phyloP scores from a whole-genome alignment of 2,113 vertebrate genomes.

The Leptodactylus fuscus region DNA sequence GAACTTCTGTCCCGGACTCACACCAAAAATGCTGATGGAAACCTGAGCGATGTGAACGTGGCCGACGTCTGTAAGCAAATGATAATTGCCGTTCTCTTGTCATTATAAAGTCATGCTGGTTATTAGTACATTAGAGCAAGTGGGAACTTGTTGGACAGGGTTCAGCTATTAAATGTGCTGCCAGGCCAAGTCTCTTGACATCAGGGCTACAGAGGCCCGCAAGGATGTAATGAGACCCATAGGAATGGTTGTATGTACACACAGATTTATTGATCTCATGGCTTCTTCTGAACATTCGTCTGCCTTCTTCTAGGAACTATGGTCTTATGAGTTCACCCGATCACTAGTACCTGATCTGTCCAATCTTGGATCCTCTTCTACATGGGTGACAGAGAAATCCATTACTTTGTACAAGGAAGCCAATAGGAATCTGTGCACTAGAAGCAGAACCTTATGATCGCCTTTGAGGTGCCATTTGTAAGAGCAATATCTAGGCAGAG shows the following conservation, averaged over 20 bases:
- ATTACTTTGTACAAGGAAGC: too few species aligned
- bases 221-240: constrained; percentile 5
- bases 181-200: too few species aligned
- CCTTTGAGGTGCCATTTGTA: too few species aligned
- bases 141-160: neutral
- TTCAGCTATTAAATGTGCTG: neutral
- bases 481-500: too few species aligned
- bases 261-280: neutral
- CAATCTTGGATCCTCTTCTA: neutral
- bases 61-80: too few species aligned
- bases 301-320: constrained; percentile 20
- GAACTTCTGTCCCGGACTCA: too few species aligned
- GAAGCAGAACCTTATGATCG: too few species aligned
- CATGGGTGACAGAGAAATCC: neutral
- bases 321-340: neutral
- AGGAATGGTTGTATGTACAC: constrained; percentile 19
- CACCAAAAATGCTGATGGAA: too few species aligned
- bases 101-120: neutral
- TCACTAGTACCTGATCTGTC: neutral
- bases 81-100: too few species aligned
- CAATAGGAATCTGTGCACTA: too few species aligned
- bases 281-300: neutral
- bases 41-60: too few species aligned
- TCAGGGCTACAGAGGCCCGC: neutral
- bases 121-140: neutral